Evolutionary conservation across 1,140 invertebrate species (phyloP), one percentile per base, ranked within the genome.

Genomic region (Cryptotermes secundus): DNA sequence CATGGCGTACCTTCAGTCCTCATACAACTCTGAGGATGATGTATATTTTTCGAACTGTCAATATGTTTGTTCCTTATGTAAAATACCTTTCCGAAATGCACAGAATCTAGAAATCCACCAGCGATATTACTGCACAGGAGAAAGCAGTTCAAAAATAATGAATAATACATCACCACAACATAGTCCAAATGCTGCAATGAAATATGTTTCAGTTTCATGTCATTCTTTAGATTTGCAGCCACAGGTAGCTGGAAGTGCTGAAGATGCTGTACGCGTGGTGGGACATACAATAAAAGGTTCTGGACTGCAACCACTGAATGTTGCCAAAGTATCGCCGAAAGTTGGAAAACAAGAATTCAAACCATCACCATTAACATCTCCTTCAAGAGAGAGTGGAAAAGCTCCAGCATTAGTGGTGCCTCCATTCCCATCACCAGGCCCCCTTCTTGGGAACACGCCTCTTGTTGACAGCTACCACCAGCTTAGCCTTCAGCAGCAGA

Each of bases 391-490:
- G 9, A 72, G 59, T 72, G 59, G 59, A 26, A 72, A 72, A 72
- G 9, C 59, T 7, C n/a, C 59, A 72, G 31, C 59, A 72, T 31
- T 72, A 72, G 59, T 72, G 26, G n/a, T 72, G n/a, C 59, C 59
- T 26, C 59, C 59, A 31, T 72, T 72, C 31, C 94, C 94, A 16
- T 96, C 95, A 19, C 95, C 95, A 0, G 95, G 95, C 0, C 95
- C 96, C 1, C 90, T 96, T 85, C 89, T 96, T 31, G 95, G 95
- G 4, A 95, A 95, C 86, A 96, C 95, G 16, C 91, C 95, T 45
- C 89, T 96, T 36, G 94, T 96, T n/a, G 94, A 72, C n/a, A 72
- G 59, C 59, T 72, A 72, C n/a, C 59, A 72, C 16, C 59, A 72
- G 31, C 2, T 96, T 82, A 89, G 88, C 7, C 31, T 31, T n/a